Evolutionary conservation across 2,888 invertebrate genomes (phyloP), one percentile per base, ranked within the genome.

Genomic region (Ditula angustiorana): DNA sequence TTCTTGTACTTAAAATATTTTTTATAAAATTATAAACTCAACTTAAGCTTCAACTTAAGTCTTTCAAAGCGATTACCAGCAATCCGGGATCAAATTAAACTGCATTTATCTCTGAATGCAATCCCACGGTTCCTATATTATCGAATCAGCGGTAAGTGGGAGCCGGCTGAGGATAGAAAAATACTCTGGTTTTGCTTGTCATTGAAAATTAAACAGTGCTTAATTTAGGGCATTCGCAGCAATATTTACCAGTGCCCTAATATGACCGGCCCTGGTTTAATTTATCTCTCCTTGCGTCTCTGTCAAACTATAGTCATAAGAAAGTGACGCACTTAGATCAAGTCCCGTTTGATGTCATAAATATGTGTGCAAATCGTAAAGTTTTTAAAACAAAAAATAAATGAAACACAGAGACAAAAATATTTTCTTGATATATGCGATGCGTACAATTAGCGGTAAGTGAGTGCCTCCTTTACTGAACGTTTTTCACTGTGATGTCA

Each of bases 91-190:
- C 33, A 8, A 44, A 24, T 53, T 62, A 49, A 41, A 37, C 2
- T n/a, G 37, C 35, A 65, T 65, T 65, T 53, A 60, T 65, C 65
- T 60, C 35, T 55, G 26, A 53, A 53, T 60, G 55, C 60, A 65
- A 53, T 60, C 28, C 28, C 23, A 37, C 47, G 23, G 60, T 30
- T n/a, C n/a, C 55, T 50, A 55, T 55, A 55, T 60, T 46, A 60
- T 65, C 47, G 56, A 62, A 57, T 57, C 49, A 24, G n/a, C 24
- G 49, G 26, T 41, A 41, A 53, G 26, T 26, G 53, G 53, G 44
- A 53, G 33, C 23, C 41, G 16, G 37, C 24, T 56, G 2, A 16
- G 16, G 16, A 26, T 0, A 41, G 24, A 8, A 5, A 2, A 26
- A 10, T 23, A 41, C 41, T 11, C 26, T 41, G 52, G 52, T 44